Conservation (phyloP, 2,113 vertebrate species). For the Syrmaticus mikado region DNA sequence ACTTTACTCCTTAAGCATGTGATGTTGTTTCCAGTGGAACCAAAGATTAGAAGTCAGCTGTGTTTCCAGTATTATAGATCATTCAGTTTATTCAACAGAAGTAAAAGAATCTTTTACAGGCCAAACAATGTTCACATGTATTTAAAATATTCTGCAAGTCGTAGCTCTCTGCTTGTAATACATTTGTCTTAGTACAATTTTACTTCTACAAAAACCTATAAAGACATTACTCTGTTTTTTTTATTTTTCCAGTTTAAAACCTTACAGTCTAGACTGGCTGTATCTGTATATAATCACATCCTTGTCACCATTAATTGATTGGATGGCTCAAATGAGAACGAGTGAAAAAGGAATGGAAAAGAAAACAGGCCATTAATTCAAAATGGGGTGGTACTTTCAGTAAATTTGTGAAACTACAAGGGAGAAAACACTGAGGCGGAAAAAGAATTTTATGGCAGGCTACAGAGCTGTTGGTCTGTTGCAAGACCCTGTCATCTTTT, state of each 20-base stretch:
- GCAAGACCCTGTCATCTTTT: not conserved
- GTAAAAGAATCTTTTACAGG: not conserved
- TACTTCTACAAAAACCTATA: not conserved
- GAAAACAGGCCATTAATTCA: not conserved
- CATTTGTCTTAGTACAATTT: not conserved
- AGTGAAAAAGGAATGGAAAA: not conserved
- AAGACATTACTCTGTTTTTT: not conserved
- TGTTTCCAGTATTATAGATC: not conserved
- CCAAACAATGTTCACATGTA: not conserved
- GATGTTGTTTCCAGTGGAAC: constrained; percentile 34
- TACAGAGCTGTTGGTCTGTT: not conserved
- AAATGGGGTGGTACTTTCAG: not conserved
- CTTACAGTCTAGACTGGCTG: not conserved
- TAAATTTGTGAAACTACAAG: not conserved
- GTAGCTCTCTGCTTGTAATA: not conserved
- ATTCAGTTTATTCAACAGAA: not conserved
- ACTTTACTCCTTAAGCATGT: not conserved
- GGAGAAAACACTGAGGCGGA: not conserved
- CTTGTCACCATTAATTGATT: not conserved
- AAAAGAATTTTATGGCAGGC: not conserved
- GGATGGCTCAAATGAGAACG: not conserved
- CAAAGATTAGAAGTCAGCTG: not conserved
- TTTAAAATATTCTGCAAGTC: not conserved
- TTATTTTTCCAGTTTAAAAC: not conserved
- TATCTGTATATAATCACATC: not conserved